phyloP scores from a whole-genome alignment of 2,797 vertebrate genomes.

The Enteromius unitaeniatus region DNA sequence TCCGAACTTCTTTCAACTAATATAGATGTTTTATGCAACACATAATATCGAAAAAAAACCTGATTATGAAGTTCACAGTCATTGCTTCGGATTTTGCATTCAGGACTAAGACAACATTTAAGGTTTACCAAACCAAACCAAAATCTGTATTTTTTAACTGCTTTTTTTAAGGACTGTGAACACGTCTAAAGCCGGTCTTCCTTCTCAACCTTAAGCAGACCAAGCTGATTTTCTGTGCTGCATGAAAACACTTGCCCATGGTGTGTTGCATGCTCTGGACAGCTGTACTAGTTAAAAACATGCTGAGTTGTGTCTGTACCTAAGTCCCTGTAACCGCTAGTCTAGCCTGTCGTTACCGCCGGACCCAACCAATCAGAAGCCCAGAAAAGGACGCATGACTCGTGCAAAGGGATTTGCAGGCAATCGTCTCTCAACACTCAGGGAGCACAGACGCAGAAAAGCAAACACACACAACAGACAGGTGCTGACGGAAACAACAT shows the following conservation, averaged over 20 bases:
- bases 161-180: background rate
- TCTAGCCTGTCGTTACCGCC: conserved; percentile 62
- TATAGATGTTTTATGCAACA: conserved; percentile 70
- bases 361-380: conserved; percentile 70
- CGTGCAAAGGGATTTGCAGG: conserved; percentile 74
- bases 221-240: conserved; percentile 8
- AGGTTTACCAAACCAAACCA: background rate
- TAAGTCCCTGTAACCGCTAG: conserved; percentile 61
- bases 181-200: background rate
- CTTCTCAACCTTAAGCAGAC: background rate
- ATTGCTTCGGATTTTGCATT: conserved; percentile 80
- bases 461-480: conserved; percentile 66
- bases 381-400: conserved; percentile 72
- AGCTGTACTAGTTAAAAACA: conserved; percentile 69
- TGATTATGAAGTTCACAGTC: conserved; percentile 24
- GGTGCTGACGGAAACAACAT: conserved; percentile 71
- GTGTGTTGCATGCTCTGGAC: conserved; percentile 74
- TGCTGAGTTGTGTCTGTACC: conserved; percentile 72
- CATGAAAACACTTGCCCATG: conserved; percentile 69
- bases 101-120: conserved; percentile 60
- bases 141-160: conserved; percentile 46
- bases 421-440: conserved; percentile 72
- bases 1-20: background rate
- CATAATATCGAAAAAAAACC: conserved; percentile 67
- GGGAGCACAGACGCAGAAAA: conserved; percentile 66